Conservation (phyloP, 2,888 invertebrate species). For the Drosophila kuntzei region DNA sequence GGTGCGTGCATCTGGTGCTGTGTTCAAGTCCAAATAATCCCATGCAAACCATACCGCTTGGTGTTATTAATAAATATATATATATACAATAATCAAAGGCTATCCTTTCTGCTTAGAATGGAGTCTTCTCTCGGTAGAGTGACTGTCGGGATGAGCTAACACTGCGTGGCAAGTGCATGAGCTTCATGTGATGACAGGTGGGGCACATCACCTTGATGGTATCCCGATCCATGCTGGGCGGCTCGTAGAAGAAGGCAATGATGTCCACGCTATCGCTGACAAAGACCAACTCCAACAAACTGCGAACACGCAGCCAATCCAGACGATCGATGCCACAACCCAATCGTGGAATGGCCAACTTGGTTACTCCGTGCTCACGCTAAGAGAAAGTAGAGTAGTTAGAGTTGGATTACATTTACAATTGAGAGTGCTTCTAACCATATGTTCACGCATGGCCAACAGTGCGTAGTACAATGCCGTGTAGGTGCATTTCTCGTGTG, state of each 20-base stretch:
- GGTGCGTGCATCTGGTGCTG: conserved; percentile 70
- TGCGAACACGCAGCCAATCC: conserved; percentile 87
- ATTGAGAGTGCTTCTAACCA: conserved; percentile 65
- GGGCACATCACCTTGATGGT: conserved; percentile 66
- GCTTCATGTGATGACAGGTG: conserved; percentile 70
- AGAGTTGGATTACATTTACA: neutral
- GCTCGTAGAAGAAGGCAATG: conserved; percentile 86
- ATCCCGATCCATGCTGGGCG: conserved; percentile 66
- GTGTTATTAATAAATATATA: conserved; percentile 38
- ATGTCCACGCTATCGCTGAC: conserved; percentile 85
- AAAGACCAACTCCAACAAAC: conserved; percentile 87
- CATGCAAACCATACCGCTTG: conserved; percentile 50
- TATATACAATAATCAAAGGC: conserved; percentile 28
- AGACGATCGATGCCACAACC: conserved; percentile 89
- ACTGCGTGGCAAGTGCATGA: conserved; percentile 67
- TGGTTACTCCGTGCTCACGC: conserved; percentile 86
- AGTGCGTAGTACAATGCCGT: conserved; percentile 86
- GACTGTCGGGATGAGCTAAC: conserved; percentile 66
- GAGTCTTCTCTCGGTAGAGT: conserved; percentile 73
- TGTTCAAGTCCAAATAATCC: conserved; percentile 40
- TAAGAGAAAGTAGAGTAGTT: conserved; percentile 18
- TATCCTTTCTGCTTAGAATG: conserved; percentile 41
- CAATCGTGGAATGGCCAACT: conserved; percentile 88
- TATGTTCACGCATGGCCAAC: conserved; percentile 83
- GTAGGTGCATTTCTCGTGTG: conserved; percentile 86